Conservation (phyloP, 2,113 vertebrate genomes). For the Plectropomus leopardus region DNA sequence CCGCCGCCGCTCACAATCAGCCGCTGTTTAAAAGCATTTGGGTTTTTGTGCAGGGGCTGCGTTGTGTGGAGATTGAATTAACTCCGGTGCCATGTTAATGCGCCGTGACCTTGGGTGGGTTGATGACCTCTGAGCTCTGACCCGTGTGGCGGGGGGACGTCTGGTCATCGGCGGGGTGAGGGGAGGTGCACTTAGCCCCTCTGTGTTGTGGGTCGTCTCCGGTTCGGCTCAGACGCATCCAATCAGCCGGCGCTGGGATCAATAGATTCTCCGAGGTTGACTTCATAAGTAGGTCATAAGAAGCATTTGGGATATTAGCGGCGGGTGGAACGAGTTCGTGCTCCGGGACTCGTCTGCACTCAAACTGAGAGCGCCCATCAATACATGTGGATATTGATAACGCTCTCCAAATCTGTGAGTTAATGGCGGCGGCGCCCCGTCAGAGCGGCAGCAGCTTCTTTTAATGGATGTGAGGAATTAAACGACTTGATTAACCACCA, state of each 20-base stretch:
- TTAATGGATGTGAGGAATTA: slow-evolving; percentile 21
- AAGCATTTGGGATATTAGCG: slow-evolving; percentile 82
- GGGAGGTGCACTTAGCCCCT: slow-evolving; percentile 81
- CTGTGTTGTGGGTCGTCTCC: slow-evolving; percentile 6
- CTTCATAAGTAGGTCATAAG: slow-evolving; percentile 85
- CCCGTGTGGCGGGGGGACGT: slow-evolving; percentile 78
- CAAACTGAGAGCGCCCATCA: slow-evolving; percentile 1
- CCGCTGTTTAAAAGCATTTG: slow-evolving; percentile 33
- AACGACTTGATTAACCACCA: too few species aligned
- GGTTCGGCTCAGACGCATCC: slow-evolving; percentile 61
- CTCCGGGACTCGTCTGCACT: slow-evolving; percentile 2
- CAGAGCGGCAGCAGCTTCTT: neutral
- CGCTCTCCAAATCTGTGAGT: neutral
- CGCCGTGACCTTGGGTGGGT: slow-evolving; percentile 86
- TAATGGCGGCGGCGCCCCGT: neutral
- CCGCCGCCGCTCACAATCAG: slow-evolving; percentile 28
- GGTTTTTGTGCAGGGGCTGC: slow-evolving; percentile 17
- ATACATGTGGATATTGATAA: slow-evolving; percentile 18
- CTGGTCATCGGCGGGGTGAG: slow-evolving; percentile 86
- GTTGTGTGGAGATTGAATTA: slow-evolving; percentile 89
- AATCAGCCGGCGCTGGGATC: slow-evolving; percentile 74
- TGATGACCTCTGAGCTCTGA: slow-evolving; percentile 86
- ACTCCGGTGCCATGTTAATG: slow-evolving; percentile 85
- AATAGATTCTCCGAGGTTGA: slow-evolving; percentile 77
- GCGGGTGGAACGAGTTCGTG: slow-evolving; percentile 74